These are phyloP conservation scores for Clanis bilineata DNA, from an alignment of 2,888 invertebrate genomes.

Conservation along the genomic window DNA sequence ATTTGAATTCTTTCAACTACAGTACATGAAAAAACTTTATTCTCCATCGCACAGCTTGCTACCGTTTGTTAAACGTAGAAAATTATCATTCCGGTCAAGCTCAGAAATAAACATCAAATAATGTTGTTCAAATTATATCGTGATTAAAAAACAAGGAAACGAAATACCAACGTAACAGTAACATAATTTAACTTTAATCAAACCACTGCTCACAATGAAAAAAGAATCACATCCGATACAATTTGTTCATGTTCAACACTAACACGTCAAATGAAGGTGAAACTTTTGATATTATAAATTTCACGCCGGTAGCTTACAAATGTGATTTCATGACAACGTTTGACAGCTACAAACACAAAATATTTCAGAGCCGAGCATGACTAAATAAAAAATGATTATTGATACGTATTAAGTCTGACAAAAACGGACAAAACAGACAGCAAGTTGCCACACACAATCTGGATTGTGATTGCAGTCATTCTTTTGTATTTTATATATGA, in stretches of 20 bases:
- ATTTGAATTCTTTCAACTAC: constrained; percentile 62
- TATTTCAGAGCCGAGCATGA: constrained; percentile 47
- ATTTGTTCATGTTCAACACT: constrained; percentile 36
- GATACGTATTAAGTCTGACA: constrained; percentile 25
- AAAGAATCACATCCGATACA: constrained; percentile 34
- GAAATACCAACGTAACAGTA: constrained; percentile 31
- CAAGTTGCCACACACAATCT: background rate
- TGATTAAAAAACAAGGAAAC: background rate
- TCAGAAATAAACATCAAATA: background rate
- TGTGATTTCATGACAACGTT: constrained; percentile 52
- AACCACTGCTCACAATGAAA: constrained; percentile 43
- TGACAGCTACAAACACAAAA: constrained; percentile 45
- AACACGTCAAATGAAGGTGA: constrained; percentile 46
- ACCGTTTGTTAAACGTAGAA: constrained; percentile 15
- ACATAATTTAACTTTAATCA: constrained; percentile 43
- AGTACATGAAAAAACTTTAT: constrained; percentile 17
- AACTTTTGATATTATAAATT: constrained; percentile 65
- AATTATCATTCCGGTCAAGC: background rate
- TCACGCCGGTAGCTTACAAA: constrained; percentile 54
- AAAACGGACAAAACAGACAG: background rate
- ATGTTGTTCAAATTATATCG: background rate
- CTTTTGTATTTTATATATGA: background rate
- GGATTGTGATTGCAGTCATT: background rate
- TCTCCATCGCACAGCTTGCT: background rate
- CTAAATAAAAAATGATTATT: constrained; percentile 50